Evolutionary conservation across 1,140 invertebrate species (phyloP), one percentile per base, ranked within the genome.

Genomic region (Trichonephila inaurata): DNA sequence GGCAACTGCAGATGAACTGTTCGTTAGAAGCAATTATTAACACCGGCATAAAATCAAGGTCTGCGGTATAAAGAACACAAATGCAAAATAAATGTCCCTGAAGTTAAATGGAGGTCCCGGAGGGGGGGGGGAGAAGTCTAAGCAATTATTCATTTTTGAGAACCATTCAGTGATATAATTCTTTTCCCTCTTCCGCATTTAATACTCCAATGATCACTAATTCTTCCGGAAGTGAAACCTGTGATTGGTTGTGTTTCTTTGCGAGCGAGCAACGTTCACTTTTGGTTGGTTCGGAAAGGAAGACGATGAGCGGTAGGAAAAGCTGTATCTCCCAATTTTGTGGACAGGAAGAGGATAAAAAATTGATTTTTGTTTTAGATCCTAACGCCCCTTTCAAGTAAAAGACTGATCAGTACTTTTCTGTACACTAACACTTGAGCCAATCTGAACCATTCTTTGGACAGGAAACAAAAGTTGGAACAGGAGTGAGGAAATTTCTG

Each of bases 181-280:
- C 83, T 85, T 85, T 85, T 85, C 58, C 83, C 51, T 85, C 83
- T 85, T 85, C 83, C 83, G 83, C 21, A 61, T 85, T 85, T 58
- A 21, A 85, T 61, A 61, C 83, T 85, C 51, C 83, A 85, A 60
- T 85, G 83, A 85, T 60, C 83, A 60, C 51, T 60, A 85, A 85
- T 61, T 85, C 83, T 58, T 60, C 18, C 51, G 83, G 83, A 85
- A 85, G 83, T 85, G 83, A 61, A 85, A 77, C 14, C 51, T 51
- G 51, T 12, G 51, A 8, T 51, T 40, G 14, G 18, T 16, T 19
- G 14, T 24, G 7, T 12, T 77, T 77, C 72, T 77, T 7, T 77
- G 28, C 3, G 33, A 40, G 14, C 19, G 4, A 7, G 24, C 24
- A 28, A 24, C 14, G 10, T 69, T 8, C 8, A 3, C 51, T 12